phyloP scores from a whole-genome alignment of 1,140 invertebrate genomes.

The Mercenaria mercenaria region DNA sequence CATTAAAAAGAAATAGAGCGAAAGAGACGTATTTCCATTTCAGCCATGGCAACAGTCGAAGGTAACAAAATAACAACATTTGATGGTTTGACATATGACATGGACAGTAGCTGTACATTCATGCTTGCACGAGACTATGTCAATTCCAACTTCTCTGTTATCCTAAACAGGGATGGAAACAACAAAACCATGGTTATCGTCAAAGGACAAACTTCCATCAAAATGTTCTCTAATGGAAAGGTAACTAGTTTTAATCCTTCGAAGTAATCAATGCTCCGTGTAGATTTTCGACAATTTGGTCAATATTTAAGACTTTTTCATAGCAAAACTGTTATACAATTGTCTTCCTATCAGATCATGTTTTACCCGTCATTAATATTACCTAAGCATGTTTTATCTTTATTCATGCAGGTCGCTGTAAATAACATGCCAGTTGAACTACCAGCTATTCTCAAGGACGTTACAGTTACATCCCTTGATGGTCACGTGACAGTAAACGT shows the following conservation, averaged over 20 bases:
- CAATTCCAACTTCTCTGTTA: constrained; percentile 86
- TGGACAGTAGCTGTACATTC: constrained; percentile 94
- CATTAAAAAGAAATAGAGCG: too few relatives aligned
- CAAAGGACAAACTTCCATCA: constrained; percentile 82
- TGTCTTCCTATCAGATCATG: too few relatives aligned
- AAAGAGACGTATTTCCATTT: constrained; percentile 62
- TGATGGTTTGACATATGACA: constrained; percentile 91
- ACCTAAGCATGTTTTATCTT: too few relatives aligned
- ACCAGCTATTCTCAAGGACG: constrained; percentile 89
- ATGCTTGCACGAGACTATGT: constrained; percentile 93
- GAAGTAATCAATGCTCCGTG: too few relatives aligned
- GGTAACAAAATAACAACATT: constrained; percentile 95
- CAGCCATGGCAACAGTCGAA: constrained; percentile 88
- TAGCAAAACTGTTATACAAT: too few relatives aligned
- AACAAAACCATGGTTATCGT: constrained; percentile 69
- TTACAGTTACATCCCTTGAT: constrained; percentile 79
- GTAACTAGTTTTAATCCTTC: too few relatives aligned
- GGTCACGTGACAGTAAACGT: constrained; percentile 83
- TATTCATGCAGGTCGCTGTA: constrained; percentile 85
- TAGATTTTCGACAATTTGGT: too few relatives aligned
- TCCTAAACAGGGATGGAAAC: constrained; percentile 86
- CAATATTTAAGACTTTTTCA: too few relatives aligned
- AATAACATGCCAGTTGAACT: constrained; percentile 84
- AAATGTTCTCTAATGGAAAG: constrained; percentile 80
- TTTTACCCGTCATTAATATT: too few relatives aligned